A percentile compares a stretch with the other conserved stretches of the same genome.
Conservation (phyloP, 2,888 invertebrate genomes). For the Pasiphila rectangulata region DNA sequence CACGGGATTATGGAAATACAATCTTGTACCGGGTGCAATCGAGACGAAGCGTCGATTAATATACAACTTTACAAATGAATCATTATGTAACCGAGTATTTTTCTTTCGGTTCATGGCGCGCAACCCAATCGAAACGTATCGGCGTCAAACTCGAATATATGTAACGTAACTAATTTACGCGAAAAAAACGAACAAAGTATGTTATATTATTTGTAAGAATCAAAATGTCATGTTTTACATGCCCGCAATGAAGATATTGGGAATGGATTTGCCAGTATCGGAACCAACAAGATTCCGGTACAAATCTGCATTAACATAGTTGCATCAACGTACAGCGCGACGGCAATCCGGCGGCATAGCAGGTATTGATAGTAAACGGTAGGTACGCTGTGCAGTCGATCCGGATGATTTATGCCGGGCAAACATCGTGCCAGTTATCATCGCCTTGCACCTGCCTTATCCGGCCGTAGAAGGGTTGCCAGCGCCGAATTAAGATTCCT, state of each 20-base stretch:
- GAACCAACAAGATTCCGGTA: constrained; percentile 31
- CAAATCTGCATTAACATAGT: constrained; percentile 47
- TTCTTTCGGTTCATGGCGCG: too few species aligned
- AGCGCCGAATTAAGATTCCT: too few species aligned
- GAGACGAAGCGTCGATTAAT: too few species aligned
- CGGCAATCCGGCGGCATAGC: constrained; percentile 16
- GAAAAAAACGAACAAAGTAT: too few species aligned
- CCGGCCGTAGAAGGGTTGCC: constrained; percentile 30
- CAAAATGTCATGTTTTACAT: background rate
- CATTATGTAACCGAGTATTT: too few species aligned
- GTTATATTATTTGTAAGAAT: too few species aligned
- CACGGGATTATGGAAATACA: too few species aligned
- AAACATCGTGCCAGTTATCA: constrained; percentile 65
- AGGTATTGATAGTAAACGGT: constrained; percentile 55
- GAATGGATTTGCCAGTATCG: constrained; percentile 9
- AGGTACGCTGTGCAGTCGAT: constrained; percentile 49
- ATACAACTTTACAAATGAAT: too few species aligned
- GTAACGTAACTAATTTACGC: too few species aligned
- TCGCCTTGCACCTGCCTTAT: constrained; percentile 65
- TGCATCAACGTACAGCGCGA: constrained; percentile 34
- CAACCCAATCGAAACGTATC: too few species aligned
- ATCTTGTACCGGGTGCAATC: too few species aligned
- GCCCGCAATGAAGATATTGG: background rate
- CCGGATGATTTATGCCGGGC: constrained; percentile 54
- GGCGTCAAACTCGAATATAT: too few species aligned